Conservation (phyloP, 2,888 invertebrate species). For the Drosophila mimetica region DNA sequence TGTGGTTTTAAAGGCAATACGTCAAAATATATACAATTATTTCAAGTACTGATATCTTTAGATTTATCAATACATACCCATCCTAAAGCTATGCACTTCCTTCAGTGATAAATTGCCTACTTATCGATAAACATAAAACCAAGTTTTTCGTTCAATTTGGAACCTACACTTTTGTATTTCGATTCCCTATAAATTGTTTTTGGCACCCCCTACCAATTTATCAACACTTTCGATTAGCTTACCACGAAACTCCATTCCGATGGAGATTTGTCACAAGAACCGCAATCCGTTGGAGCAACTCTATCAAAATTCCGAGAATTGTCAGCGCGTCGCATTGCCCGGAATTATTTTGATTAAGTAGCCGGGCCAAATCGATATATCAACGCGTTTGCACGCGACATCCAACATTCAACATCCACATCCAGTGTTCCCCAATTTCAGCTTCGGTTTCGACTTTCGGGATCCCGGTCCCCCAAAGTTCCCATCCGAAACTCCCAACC, state of each 20-base stretch:
- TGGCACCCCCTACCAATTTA: conserved; percentile 8
- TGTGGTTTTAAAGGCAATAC: too few species aligned
- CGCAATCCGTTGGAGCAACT: conserved; percentile 28
- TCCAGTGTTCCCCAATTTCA: conserved; percentile 1
- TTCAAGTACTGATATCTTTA: too few species aligned
- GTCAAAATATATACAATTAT: too few species aligned
- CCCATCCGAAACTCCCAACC: conserved; percentile 19
- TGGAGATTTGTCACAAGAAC: conserved; percentile 19
- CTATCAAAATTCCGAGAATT: conserved; percentile 70
- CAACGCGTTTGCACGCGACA: conserved; percentile 69
- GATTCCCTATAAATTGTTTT: conserved; percentile 6
- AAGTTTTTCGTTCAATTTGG: neutral
- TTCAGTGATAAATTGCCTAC: neutral
- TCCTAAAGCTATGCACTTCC: neutral
- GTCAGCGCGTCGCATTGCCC: conserved; percentile 53
- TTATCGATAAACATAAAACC: neutral
- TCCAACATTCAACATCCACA: conserved; percentile 9
- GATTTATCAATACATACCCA: neutral
- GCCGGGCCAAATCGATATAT: conserved; percentile 69
- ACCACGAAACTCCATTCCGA: conserved; percentile 28
- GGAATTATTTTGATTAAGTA: conserved; percentile 73
- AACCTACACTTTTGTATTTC: neutral
- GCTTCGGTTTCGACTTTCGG: conserved; percentile 6
- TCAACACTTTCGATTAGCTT: conserved; percentile 32
- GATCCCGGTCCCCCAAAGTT: conserved; percentile 3